Evolutionary conservation across 2,888 invertebrate genomes (phyloP).

Genomic region (Gerris lacustris): DNA sequence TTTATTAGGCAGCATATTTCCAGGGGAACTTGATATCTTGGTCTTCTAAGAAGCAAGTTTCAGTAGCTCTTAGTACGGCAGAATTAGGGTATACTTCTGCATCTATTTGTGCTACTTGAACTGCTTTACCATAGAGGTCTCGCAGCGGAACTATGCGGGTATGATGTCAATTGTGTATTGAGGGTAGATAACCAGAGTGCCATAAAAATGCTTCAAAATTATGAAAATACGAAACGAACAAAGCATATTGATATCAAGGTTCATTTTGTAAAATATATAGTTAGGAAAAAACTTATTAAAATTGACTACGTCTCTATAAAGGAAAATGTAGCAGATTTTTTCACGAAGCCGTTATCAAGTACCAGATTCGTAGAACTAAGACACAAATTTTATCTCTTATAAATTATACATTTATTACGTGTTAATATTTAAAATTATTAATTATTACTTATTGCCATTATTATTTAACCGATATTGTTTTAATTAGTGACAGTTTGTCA

Average conservation of each 20-base stretch:
- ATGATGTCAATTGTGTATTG: no score
- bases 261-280: not conserved
- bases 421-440: no score
- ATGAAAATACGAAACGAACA: not conserved
- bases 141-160: not conserved
- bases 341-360: not conserved
- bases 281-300: not conserved
- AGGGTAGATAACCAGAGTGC: not conserved
- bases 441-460: no score
- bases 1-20: constrained; percentile 17
- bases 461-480: no score
- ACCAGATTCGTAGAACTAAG: no score
- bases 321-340: not conserved
- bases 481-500: no score
- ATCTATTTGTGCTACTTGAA: constrained; percentile 8
- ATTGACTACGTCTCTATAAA: not conserved
- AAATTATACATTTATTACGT: no score
- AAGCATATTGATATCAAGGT: not conserved
- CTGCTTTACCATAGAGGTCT: constrained; percentile 8
- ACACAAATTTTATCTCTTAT: no score
- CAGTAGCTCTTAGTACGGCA: constrained; percentile 18
- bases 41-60: constrained; percentile 20
- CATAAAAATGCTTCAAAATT: not conserved
- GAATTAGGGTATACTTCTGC: constrained; percentile 16
- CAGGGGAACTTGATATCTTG: constrained; percentile 19